Percentiles rank a stretch among this genome's conserved stretches.
These are phyloP conservation scores for Ceuthmochares aereus DNA, from an alignment of 2,113 vertebrate genomes.

Conservation along the genomic window DNA sequence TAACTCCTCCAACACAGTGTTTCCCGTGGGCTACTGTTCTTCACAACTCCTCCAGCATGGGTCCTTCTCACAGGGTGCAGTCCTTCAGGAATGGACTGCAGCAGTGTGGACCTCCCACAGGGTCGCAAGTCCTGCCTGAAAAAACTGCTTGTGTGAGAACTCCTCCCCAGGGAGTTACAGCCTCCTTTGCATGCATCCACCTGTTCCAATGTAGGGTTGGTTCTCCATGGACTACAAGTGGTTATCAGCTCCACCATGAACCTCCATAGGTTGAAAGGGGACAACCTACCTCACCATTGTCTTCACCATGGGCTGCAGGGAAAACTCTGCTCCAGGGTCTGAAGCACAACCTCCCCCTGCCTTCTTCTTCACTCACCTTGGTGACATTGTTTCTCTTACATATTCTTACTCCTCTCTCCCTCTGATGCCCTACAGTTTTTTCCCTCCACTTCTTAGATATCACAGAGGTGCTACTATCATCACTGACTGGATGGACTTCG, in stretches of 20 bases:
- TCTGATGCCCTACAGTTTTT: background rate
- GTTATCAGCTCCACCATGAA: no score
- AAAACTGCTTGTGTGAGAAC: background rate
- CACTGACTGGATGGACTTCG: no score
- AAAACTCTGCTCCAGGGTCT: no score
- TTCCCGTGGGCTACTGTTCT: background rate
- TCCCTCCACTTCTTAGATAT: background rate
- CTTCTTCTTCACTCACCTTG: no score
- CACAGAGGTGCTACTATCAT: rapidly evolving
- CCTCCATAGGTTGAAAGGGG: no score
- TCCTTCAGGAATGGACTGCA: background rate
- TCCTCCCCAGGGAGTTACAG: background rate
- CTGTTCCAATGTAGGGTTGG: background rate
- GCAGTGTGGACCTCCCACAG: background rate
- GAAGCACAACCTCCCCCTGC: no score
- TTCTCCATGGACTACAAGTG: background rate
- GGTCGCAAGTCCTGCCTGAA: background rate
- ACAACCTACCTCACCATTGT: no score
- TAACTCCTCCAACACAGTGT: background rate
- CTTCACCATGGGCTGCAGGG: no score
- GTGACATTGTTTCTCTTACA: no score
- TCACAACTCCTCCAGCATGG: background rate
- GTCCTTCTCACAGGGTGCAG: background rate
- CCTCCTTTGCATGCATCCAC: background rate
- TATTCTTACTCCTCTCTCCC: background rate